Base-by-base conservation (phyloP, 2,797 vertebrate genomes). In the Lagodon rhomboides region DNA sequence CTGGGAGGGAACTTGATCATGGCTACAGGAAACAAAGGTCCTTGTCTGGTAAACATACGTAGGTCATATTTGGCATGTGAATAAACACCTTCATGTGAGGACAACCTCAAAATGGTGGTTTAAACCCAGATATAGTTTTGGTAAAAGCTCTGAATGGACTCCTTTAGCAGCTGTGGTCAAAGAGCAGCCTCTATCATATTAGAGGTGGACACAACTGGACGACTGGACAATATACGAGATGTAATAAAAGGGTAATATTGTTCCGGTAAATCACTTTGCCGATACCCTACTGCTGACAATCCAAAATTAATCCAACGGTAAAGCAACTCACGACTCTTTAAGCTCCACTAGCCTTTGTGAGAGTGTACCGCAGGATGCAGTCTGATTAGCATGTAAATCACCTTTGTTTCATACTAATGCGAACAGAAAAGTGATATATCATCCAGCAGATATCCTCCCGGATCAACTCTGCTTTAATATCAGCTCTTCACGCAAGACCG, bases 241-340 rank as follows among this genome's bases (percentile, higher is more conserved):
- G 27, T 34, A 79, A 82, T 82, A 73, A 79, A 77, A 60, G 46
- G 25, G 20, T 18, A 50, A 25, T 4, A 84, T 74, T 65, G 11
- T 16, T 68, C 30, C 43, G 47, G 9, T 81, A 73, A n/a, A 80
- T 79, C 75, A 70, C 70, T 18, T 68, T 47, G 16, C 46, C 70
- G 47, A 44, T 79, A 68, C 74, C 30, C 51, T 47, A n/a, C 46
- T 18, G 47, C 12, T 72, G 38, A 66, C 71, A 65, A 15, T 53
- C 25, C 13, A 5, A 38, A 3, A 17, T 62, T 66, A 77, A 62
- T 30, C 12, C 16, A 11, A 3, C 34, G 38, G 0, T 20, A 43
- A 16, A 61, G 63, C n/a, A 62, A 58, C 63, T 30, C 41, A 3
- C 22, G 17, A n/a, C 25, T 77, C 60, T 56, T 53, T 30, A 55